Base-by-base conservation (phyloP, 2,888 invertebrate species). In the Caradrina clavipalpis region DNA sequence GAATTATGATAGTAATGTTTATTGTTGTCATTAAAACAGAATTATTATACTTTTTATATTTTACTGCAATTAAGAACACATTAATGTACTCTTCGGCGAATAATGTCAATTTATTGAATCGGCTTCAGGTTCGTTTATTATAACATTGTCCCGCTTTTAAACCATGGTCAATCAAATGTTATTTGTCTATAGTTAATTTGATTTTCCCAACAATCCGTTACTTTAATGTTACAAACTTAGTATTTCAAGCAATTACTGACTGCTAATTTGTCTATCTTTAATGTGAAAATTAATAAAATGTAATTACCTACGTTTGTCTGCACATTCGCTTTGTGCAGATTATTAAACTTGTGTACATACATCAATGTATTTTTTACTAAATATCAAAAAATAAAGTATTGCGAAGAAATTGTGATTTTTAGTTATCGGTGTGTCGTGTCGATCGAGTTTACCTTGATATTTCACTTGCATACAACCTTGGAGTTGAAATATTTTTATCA, bases 351-450 rank as follows among this genome's bases (percentile, higher is more conserved):
- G 89, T 94, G 93, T 94, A 94, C 89, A 94, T 95, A 93, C 90
- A 92, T 94, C 90, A 90, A 90, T 94, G 93, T 94, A 94, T 93
- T 95, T 95, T 94, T 93, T 94, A 95, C 93, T 94, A 94, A 94
- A 94, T 93, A 92, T 89, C 83, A 87, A 91, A 92, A 78, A 95
- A 94, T 94, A 93, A 94, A 95, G 90, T 94, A 94, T 92, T 94
- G 89, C 89, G 84, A 92, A 91, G 88, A 87, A 87, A 85, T 76
- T 79, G 76, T 79, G 86, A 82, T 88, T 90, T 92, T 93, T 86
- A 86, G 87, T 90, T 87, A 61, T 67, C 56, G 49, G 63, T 65
- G 57, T 73, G 39, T 61, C 22, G 45, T 56, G 60, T 19, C 47
- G 60, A 45, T 56, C 67, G 35, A 39, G 55, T 56, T 68, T 50